Conservation (phyloP, 2,888 invertebrate species). For the Mesorhabditis spiculigera region DNA sequence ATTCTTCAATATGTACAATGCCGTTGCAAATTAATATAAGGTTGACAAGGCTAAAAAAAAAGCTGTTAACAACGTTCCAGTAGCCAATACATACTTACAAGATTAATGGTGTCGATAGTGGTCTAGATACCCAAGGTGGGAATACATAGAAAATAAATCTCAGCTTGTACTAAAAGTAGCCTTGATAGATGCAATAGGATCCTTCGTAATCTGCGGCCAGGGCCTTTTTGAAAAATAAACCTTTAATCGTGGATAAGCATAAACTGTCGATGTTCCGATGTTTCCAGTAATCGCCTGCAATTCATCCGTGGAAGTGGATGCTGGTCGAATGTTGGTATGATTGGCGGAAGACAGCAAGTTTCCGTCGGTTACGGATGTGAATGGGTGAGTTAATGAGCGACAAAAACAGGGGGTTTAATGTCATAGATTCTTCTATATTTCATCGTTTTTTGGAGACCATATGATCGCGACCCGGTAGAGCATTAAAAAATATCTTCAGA, state of each 20-base stretch:
- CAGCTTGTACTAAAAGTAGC: no score
- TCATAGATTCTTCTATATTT: background rate
- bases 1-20: background rate
- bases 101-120: no score
- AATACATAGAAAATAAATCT: no score
- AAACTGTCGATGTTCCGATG: background rate
- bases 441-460: background rate
- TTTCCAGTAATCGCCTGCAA: constrained; percentile 24
- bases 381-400: constrained; percentile 29
- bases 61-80: no score
- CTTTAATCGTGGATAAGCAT: background rate
- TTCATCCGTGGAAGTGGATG: constrained; percentile 45
- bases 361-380: constrained; percentile 54
- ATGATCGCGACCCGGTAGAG: background rate
- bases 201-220: no score
- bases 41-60: no score
- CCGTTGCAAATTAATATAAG: constrained; percentile 1
- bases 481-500: background rate
- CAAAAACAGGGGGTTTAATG: background rate
- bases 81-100: no score
- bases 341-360: constrained; percentile 48
- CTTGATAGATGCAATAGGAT: no score
- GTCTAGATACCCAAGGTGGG: no score
- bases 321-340: constrained; percentile 51
- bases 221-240: background rate